Evolutionary conservation across 1,140 invertebrate species (phyloP).

Genomic region (Drosophila bipectinata): DNA sequence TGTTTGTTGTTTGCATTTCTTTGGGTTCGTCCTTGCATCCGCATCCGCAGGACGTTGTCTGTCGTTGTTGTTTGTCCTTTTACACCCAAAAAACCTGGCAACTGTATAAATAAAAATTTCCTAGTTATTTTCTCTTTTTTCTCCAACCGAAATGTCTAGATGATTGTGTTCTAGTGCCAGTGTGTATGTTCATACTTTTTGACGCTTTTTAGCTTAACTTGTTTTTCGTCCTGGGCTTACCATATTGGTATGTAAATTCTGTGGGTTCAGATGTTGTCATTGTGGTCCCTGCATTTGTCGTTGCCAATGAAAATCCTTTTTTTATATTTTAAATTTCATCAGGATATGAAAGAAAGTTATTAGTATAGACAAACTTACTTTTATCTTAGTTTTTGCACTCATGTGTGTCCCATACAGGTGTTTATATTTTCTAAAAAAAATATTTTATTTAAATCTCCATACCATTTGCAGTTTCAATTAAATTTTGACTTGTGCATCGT

Average conservation of each 20-base stretch:
- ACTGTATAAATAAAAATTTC: constrained; percentile 60
- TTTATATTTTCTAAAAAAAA: neutral
- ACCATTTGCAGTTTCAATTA: neutral
- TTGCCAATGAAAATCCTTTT: constrained; percentile 15
- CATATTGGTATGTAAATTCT: constrained; percentile 71
- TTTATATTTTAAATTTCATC: neutral
- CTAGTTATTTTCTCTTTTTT: constrained; percentile 31
- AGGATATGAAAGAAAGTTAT: neutral
- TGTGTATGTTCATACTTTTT: constrained; percentile 40
- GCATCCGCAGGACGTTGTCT: constrained; percentile 20
- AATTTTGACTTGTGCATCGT: constrained; percentile 3
- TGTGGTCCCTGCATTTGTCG: constrained; percentile 26
- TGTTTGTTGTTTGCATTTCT: constrained; percentile 69
- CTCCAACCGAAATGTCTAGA: constrained; percentile 16
- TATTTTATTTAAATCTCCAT: neutral
- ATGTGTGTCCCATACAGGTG: neutral
- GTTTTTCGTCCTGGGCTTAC: constrained; percentile 22
- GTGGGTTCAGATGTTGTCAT: constrained; percentile 49
- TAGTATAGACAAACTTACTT: neutral
- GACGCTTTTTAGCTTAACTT: constrained; percentile 54
- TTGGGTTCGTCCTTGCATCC: constrained; percentile 40
- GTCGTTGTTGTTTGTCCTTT: constrained; percentile 33
- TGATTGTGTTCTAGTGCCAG: constrained; percentile 5
- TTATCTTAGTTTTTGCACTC: no score
- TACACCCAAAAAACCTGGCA: constrained; percentile 55